Evolutionary conservation across 2,113 vertebrate genomes (phyloP).

Genomic region (Poeciliopsis retropinna): DNA sequence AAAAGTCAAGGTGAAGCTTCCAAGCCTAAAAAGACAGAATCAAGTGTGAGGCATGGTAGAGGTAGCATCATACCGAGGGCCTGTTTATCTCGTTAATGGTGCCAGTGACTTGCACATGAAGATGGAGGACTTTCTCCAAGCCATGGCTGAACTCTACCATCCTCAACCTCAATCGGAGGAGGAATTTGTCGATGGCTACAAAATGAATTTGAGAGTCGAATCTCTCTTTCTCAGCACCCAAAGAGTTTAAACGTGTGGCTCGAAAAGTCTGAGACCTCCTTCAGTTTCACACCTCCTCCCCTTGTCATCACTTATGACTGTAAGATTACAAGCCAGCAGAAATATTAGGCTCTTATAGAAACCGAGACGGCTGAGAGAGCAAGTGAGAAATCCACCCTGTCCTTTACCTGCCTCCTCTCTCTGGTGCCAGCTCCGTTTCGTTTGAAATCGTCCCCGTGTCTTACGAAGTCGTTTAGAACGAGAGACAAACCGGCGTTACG

Average conservation of each 20-base stretch:
- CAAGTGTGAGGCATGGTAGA: background rate
- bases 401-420: constrained; percentile 5
- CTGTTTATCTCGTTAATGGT: background rate
- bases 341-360: background rate
- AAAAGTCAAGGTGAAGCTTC: background rate
- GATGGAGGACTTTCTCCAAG: too few species aligned
- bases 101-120: background rate
- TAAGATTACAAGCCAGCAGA: constrained; percentile 14
- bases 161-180: too few species aligned
- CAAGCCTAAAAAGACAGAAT: too few species aligned
- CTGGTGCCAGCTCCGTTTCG: background rate
- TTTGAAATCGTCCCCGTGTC: background rate
- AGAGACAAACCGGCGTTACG: background rate
- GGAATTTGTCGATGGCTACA: background rate
- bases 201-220: background rate
- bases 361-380: background rate
- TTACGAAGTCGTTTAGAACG: background rate
- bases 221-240: background rate
- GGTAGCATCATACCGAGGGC: background rate
- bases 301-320: background rate
- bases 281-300: constrained; percentile 2
- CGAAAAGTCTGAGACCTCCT: background rate
- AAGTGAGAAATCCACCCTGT: constrained; percentile 13
- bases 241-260: background rate
- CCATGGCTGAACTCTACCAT: background rate